phyloP scores from a whole-genome alignment of 2,888 invertebrate genomes.

The Podabrus alpinus region DNA sequence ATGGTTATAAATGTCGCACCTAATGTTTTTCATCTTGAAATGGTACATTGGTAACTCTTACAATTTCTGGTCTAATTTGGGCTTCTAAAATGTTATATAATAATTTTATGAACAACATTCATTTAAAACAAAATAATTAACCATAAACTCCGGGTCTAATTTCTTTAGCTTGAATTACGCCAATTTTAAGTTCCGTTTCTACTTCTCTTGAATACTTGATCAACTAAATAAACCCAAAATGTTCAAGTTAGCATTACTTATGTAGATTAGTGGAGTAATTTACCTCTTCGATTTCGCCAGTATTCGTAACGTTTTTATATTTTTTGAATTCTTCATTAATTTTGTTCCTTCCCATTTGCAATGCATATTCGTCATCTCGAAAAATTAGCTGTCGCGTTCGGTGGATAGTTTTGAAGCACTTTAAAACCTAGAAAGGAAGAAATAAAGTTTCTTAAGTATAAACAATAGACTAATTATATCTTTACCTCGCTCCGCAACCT shows the following conservation, averaged over 20 bases:
- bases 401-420: slow-evolving; percentile 73
- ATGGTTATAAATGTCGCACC: neutral
- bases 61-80: slow-evolving; percentile 64
- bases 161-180: slow-evolving; percentile 74
- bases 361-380: slow-evolving; percentile 65
- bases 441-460: slow-evolving; percentile 33
- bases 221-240: slow-evolving; percentile 59
- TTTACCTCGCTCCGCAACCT: neutral
- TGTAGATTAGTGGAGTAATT: neutral
- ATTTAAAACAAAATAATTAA: slow-evolving; percentile 51
- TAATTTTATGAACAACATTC: too few relatives aligned
- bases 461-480: slow-evolving; percentile 4
- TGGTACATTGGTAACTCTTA: slow-evolving; percentile 67
- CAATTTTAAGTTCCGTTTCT: slow-evolving; percentile 70
- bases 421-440: slow-evolving; percentile 62
- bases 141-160: slow-evolving; percentile 71
- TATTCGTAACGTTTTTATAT: slow-evolving; percentile 65
- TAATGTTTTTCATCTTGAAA: slow-evolving; percentile 57
- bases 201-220: slow-evolving; percentile 70
- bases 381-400: slow-evolving; percentile 70
- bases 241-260: slow-evolving; percentile 3
- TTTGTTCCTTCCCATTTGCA: slow-evolving; percentile 67
- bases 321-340: slow-evolving; percentile 78
- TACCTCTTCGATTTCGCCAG: slow-evolving; percentile 68
- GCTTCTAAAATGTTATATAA: slow-evolving; percentile 59